Percentiles rank a stretch among this genome's conserved stretches.
phyloP scores from a whole-genome alignment of 2,113 vertebrate genomes.

The Paralichthys olivaceus region DNA sequence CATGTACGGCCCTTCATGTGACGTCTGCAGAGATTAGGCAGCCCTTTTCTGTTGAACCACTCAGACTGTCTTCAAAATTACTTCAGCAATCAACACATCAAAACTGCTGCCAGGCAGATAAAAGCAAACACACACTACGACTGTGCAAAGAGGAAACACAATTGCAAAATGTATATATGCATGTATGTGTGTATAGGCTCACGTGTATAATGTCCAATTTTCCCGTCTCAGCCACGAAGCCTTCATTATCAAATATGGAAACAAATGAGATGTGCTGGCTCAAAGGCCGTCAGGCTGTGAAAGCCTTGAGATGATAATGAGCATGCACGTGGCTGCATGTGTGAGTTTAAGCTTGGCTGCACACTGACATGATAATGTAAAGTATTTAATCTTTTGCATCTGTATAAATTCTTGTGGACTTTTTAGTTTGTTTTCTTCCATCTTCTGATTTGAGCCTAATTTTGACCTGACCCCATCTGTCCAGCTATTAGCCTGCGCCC shows the following conservation, averaged over 20 bases:
- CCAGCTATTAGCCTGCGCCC: slow-evolving; percentile 35
- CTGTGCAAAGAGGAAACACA: neutral
- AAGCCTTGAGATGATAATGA: slow-evolving; percentile 43
- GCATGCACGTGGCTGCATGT: neutral
- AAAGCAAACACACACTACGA: slow-evolving; percentile 5
- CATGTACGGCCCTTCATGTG: slow-evolving; percentile 31
- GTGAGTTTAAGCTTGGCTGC: slow-evolving; percentile 1
- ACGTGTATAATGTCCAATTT: slow-evolving; percentile 27
- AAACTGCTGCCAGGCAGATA: slow-evolving; percentile 17
- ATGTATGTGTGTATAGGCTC: neutral
- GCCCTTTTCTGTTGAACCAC: slow-evolving; percentile 28
- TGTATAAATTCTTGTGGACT: no score
- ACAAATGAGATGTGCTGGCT: slow-evolving; percentile 38
- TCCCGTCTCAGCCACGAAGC: slow-evolving; percentile 30
- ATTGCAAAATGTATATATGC: neutral
- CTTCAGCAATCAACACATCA: slow-evolving; percentile 39
- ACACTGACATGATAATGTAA: neutral
- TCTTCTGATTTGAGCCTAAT: neutral
- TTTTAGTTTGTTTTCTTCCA: neutral
- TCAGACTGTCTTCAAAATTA: slow-evolving; percentile 38
- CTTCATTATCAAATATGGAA: slow-evolving; percentile 50
- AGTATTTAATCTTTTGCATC: neutral
- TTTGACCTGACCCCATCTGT: neutral
- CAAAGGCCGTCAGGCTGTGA: slow-evolving; percentile 24
- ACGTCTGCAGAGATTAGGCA: slow-evolving; percentile 47